Base-by-base conservation (phyloP, 2,797 vertebrate genomes). In the Rhadinocentrus ornatus region DNA sequence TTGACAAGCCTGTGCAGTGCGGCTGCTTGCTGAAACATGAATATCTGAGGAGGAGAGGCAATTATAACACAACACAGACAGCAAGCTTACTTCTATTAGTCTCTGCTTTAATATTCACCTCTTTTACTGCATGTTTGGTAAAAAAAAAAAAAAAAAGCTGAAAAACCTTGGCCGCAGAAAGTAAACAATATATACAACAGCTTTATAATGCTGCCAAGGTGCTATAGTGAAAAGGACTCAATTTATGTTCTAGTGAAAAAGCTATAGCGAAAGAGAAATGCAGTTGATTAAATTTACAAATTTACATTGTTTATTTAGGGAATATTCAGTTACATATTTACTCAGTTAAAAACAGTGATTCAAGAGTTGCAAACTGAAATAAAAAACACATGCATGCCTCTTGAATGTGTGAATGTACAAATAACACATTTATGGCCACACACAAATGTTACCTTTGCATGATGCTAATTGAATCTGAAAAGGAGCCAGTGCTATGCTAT, bases 391-490 rank as follows among this genome's bases (percentile, higher is more conserved):
- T 27, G 18, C 39, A 39, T 12, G 31, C 50, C 16, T n/a, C 62
- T 64, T 53, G 32, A 22, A 62, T 18, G 46, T 29, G 57, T 39
- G 39, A 39, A 60, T 35, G 13, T 52, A 37, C 10, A 46, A 16
- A 75, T 11, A n/a, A 32, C 20, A 44, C 12, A 46, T 53, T 39
- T 29, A 66, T 59, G 34, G 15, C 18, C 62, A 60, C 18, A 63
- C 52, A 57, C 6, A 54, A 18, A 65, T 18, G 50, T 8, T 44
- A 54, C 24, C 54, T 62, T 53, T 13, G 55, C n/a, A 78, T 31
- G 58, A 73, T 24, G 13, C 37, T 48, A 6, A 72, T 20, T 53
- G 27, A 71, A 78, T 71, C 9, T 71, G 69, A 76, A 68, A 66
- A 69, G 60, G 41, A 71, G 68, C 48, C 48, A 62, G 11, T 61